Conservation (phyloP, 2,797 vertebrate species). For the Melanotaenia trifasciata region DNA sequence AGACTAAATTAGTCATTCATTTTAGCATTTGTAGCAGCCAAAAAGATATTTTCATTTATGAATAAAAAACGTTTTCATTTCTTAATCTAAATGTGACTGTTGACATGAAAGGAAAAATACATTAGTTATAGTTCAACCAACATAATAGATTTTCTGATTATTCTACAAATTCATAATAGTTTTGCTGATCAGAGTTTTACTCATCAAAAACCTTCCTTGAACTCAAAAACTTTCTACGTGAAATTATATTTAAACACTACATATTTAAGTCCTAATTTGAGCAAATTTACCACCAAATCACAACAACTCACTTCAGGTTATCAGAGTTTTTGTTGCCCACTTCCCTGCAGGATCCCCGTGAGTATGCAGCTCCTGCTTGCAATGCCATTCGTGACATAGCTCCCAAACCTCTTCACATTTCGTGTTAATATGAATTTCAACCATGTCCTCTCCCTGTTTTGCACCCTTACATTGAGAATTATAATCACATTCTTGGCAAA, state of each 20-base stretch:
- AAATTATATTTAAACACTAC: too few species aligned
- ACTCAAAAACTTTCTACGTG: not conserved
- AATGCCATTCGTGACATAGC: conserved; percentile 45
- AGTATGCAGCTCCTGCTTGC: conserved; percentile 27
- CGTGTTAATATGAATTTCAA: conserved; percentile 33
- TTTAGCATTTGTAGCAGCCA: not conserved
- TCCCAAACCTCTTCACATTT: conserved; percentile 26
- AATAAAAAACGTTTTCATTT: not conserved
- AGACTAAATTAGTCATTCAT: too few species aligned
- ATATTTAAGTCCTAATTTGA: not conserved
- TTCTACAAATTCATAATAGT: too few species aligned
- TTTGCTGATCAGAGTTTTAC: too few species aligned
- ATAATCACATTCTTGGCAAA: conserved; percentile 49
- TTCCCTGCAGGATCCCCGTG: conserved; percentile 12
- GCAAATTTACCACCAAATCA: not conserved
- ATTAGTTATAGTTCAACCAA: too few species aligned
- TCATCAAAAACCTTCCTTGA: not conserved
- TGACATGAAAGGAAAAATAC: too few species aligned
- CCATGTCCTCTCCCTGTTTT: conserved; percentile 14
- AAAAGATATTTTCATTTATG: not conserved
- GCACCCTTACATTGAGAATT: conserved; percentile 28
- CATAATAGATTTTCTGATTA: too few species aligned
- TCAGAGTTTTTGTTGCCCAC: not conserved
- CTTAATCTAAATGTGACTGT: too few species aligned
- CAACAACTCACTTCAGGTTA: not conserved